Evolutionary conservation across 2,113 vertebrate species (phyloP).

Genomic region (Ardeotis arabs): DNA sequence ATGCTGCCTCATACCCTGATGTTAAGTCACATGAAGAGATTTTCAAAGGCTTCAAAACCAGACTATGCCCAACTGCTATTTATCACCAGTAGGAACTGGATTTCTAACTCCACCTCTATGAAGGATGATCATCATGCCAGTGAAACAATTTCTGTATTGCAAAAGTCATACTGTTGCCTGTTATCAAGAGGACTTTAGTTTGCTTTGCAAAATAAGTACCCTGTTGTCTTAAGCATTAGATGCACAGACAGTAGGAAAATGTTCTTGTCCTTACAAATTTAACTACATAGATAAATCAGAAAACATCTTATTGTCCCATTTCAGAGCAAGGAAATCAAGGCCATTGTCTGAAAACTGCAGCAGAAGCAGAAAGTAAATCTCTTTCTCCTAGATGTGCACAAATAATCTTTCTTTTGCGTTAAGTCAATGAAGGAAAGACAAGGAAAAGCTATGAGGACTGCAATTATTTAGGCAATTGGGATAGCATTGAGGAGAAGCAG

Average conservation of each 20-base stretch:
- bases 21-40: neutral
- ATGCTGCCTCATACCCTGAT: neutral
- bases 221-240: neutral
- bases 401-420: conserved; percentile 2
- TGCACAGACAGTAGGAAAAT: neutral
- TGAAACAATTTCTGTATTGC: neutral
- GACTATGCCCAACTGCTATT: neutral
- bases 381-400: neutral
- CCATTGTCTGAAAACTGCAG: conserved; percentile 51
- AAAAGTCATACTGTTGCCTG: neutral
- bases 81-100: neutral
- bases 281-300: neutral
- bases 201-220: conserved; percentile 5
- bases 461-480: neutral
- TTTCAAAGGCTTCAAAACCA: conserved; percentile 5
- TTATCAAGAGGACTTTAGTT: neutral
- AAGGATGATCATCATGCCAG: neutral
- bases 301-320: conserved; percentile 24
- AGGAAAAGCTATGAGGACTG: neutral
- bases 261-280: neutral
- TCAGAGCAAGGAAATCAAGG: conserved; percentile 41
- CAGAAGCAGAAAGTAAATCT: conserved; percentile 7
- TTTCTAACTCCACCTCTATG: neutral
- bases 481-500: neutral
- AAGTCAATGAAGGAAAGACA: neutral